These are phyloP conservation scores for Riptortus pedestris DNA, from an alignment of 1,140 invertebrate genomes.

Conservation along the genomic window DNA sequence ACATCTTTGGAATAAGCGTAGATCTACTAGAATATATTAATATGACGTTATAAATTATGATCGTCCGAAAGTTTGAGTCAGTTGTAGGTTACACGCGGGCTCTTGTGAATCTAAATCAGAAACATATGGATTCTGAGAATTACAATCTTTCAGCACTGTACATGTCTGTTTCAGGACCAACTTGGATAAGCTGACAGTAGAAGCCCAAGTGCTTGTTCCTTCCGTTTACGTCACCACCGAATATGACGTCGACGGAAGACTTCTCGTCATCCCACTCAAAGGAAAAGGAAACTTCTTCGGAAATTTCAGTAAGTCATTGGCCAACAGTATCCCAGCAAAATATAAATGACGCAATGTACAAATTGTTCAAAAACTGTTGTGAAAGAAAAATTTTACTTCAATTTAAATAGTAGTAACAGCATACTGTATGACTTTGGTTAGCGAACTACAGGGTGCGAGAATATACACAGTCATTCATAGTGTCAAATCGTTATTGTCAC, in stretches of 20 bases:
- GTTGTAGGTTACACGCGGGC: too few relatives aligned
- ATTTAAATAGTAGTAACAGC: neutral
- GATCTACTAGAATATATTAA: too few relatives aligned
- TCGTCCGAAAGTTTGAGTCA: too few relatives aligned
- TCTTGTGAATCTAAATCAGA: too few relatives aligned
- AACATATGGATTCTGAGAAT: too few relatives aligned
- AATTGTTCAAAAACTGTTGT: neutral
- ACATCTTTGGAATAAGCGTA: too few relatives aligned
- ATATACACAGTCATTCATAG: too few relatives aligned
- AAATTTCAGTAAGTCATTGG: conserved; percentile 54
- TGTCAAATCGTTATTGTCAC: too few relatives aligned
- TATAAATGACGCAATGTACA: neutral
- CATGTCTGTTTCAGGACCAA: conserved; percentile 43
- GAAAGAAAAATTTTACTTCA: too few relatives aligned
- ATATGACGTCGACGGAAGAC: conserved; percentile 53
- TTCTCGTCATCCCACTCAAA: conserved; percentile 52
- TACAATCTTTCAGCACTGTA: too few relatives aligned
- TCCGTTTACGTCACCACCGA: conserved; percentile 47
- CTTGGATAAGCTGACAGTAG: conserved; percentile 47
- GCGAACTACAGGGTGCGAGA: too few relatives aligned
- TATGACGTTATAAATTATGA: too few relatives aligned
- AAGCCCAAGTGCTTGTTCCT: conserved; percentile 47
- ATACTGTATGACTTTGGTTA: neutral
- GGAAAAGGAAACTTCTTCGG: conserved; percentile 53
- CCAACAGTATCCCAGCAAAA: neutral